Evolutionary conservation across 1,140 invertebrate genomes (phyloP), one percentile per base, ranked within the genome.

Genomic region (Maniola jurtina): DNA sequence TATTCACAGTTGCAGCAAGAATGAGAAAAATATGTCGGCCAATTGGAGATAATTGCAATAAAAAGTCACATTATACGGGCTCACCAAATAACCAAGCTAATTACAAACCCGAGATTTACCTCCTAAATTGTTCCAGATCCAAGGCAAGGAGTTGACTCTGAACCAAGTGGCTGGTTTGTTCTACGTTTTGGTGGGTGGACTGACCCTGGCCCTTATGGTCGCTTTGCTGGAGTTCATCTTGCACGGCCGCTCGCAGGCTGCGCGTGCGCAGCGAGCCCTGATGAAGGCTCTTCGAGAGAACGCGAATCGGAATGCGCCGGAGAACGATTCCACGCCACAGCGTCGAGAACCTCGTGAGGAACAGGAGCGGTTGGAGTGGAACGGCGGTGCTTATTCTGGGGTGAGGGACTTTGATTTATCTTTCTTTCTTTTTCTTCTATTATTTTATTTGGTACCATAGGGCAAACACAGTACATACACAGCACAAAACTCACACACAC

Each of bases 81-180:
- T 25, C 25, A 25, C 25, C 25, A 25, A 25, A 25, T 25, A 25
- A 25, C 25, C 25, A 25, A 25, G 25, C 25, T 4, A 25, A 25
- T 1, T 25, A 25, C 25, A 1, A 25, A 25, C 25, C 25, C 25
- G 4, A 25, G 25, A 14, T 14, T 50, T 2, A 15, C 2, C 47
- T n/a, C 9, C 7, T 33, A 45, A 16, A 60, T 40, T 48, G 55
- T 50, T 58, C 6, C 61, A 75, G 73, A 57, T 68, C 35, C 67
- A 73, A 10, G 73, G 72, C 9, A 74, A 71, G 85, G 96, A 98
- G 74, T 91, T 99, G 63, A 98, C 97, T 52, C 91, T 99, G 50
- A 97, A 96, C 81, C 99, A 99, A 92, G 96, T 99, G 2, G 98
- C 98, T n/a, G 99, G 99, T 35, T 97, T 99, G 79, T 99, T 99